Conservation (phyloP, 2,888 invertebrate species). For the Onchidella celtica region DNA sequence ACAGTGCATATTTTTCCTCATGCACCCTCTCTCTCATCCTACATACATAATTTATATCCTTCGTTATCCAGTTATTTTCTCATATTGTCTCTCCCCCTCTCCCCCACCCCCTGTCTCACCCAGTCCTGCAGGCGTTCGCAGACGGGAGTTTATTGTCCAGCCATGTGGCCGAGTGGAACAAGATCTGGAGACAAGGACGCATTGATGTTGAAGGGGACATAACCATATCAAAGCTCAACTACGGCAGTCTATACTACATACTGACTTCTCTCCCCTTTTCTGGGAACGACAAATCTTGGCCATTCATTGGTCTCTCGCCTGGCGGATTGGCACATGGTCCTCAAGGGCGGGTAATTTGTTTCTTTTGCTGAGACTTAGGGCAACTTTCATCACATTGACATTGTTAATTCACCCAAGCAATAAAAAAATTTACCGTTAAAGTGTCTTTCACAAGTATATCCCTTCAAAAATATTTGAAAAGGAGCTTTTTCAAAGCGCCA, state of each 20-base stretch:
- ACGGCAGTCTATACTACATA: constrained; percentile 76
- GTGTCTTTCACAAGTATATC: too few relatives aligned
- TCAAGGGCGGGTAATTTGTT: constrained; percentile 51
- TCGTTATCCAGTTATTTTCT: too few relatives aligned
- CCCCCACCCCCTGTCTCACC: too few relatives aligned
- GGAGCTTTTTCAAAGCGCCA: too few relatives aligned
- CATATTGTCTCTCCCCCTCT: too few relatives aligned
- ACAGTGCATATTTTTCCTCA: too few relatives aligned
- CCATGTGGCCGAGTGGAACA: constrained; percentile 70
- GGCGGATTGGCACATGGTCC: constrained; percentile 76
- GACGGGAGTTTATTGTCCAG: constrained; percentile 57
- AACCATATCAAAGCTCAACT: constrained; percentile 65
- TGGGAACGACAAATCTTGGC: constrained; percentile 58
- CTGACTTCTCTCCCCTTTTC: constrained; percentile 73
- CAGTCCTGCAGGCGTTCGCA: not conserved
- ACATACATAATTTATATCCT: not conserved
- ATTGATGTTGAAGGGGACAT: constrained; percentile 73
- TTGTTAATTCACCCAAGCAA: too few relatives aligned
- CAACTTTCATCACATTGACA: too few relatives aligned
- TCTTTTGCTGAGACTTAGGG: too few relatives aligned
- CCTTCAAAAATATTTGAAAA: too few relatives aligned
- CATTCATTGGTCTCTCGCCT: constrained; percentile 77
- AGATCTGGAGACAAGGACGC: constrained; percentile 72
- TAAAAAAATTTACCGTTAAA: too few relatives aligned
- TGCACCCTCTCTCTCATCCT: too few relatives aligned